These are phyloP conservation scores for Morbakka virulenta DNA, from an alignment of 30 jellyfish, hydroid and myxozoan species.

Conservation along the genomic window DNA sequence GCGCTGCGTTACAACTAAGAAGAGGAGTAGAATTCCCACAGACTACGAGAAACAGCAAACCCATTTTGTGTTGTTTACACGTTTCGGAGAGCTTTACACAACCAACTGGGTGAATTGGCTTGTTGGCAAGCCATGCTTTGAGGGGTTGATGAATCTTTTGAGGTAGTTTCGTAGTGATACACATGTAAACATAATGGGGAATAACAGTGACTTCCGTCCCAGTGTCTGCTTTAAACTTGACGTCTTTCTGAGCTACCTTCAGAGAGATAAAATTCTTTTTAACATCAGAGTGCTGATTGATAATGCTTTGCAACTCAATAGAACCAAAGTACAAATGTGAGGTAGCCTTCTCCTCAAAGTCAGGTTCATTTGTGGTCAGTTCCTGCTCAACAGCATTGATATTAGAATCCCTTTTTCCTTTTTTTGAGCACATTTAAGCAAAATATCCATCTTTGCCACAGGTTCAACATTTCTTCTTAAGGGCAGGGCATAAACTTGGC, in stretches of 20 bases:
- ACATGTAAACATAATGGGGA: slow-evolving; percentile 8
- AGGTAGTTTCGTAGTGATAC: neutral
- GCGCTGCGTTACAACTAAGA: slow-evolving; percentile 10
- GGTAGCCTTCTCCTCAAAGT: slow-evolving; percentile 10
- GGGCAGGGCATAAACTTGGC: slow-evolving; percentile 26
- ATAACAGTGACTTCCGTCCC: slow-evolving; percentile 46
- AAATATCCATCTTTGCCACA: slow-evolving; percentile 14
- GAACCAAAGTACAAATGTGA: slow-evolving; percentile 20
- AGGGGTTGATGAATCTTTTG: slow-evolving; percentile 27
- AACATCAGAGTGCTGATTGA: no score
- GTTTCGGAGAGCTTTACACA: neutral
- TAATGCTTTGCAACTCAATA: slow-evolving; percentile 17
- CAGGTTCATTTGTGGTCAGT: slow-evolving; percentile 10
- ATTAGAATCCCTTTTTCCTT: slow-evolving; percentile 2
- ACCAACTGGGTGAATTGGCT: slow-evolving; percentile 23
- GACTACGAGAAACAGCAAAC: no score
- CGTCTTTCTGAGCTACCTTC: slow-evolving; percentile 29
- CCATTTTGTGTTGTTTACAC: slow-evolving; percentile 5
- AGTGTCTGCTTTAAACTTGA: slow-evolving; percentile 27
- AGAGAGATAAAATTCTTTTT: neutral
- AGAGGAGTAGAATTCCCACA: slow-evolving; percentile 15
- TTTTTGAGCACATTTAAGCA: slow-evolving; percentile 14
- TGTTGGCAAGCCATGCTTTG: slow-evolving; percentile 40
- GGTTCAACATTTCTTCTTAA: slow-evolving; percentile 17
- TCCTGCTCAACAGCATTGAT: no score